phyloP scores from a whole-genome alignment of 2,888 invertebrate species.

The Cephus rjabovi region DNA sequence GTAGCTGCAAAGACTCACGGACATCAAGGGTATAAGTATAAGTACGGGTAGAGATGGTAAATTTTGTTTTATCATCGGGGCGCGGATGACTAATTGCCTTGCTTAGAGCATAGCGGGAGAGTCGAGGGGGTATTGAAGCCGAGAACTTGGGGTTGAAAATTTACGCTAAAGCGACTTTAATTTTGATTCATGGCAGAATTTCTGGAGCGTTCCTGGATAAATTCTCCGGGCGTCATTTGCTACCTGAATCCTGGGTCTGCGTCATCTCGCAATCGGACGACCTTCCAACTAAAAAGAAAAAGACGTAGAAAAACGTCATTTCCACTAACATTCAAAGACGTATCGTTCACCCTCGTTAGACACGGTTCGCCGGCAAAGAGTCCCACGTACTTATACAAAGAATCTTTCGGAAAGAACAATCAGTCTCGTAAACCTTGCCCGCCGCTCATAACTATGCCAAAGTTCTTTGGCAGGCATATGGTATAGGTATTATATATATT shows the following conservation, averaged over 20 bases:
- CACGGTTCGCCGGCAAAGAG: background rate
- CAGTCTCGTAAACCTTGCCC: background rate
- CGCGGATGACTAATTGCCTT: constrained; percentile 53
- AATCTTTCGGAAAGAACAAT: background rate
- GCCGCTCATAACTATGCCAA: background rate
- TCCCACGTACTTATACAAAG: background rate
- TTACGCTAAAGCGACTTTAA: constrained; percentile 55
- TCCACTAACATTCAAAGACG: background rate
- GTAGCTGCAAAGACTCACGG: background rate
- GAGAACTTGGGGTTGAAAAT: constrained; percentile 32
- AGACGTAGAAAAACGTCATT: background rate
- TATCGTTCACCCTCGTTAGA: background rate
- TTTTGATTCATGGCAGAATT: constrained; percentile 55
- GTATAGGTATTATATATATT: background rate
- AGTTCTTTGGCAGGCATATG: background rate
- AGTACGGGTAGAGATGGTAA: constrained; percentile 28
- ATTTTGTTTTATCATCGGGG: constrained; percentile 47
- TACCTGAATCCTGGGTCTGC: background rate
- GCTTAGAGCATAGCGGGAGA: constrained; percentile 37
- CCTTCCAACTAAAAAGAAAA: background rate
- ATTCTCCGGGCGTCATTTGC: constrained; percentile 21
- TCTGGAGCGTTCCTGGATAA: constrained; percentile 23
- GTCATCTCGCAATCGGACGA: background rate
- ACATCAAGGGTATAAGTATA: background rate
- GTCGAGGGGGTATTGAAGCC: constrained; percentile 6